Percentiles rank a stretch among this genome's conserved stretches.
Conservation (phyloP, 1,140 invertebrate species). For the Drosophila trapezifrons region DNA sequence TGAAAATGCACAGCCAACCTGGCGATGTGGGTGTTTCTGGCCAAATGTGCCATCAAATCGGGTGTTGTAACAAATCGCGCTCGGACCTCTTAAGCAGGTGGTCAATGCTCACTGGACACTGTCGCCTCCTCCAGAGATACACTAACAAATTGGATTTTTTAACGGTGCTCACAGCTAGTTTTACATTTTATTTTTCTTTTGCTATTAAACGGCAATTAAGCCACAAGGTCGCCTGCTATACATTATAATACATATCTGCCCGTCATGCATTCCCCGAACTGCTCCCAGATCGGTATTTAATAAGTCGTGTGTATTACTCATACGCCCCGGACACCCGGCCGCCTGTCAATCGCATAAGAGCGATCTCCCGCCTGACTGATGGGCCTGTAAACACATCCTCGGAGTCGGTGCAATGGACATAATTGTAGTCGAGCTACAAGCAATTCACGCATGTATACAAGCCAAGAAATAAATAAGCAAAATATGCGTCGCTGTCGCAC, state of each 20-base stretch:
- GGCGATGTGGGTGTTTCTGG: constrained; percentile 63
- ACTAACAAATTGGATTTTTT: constrained; percentile 18
- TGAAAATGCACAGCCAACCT: constrained; percentile 71
- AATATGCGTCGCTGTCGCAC: constrained; percentile 54
- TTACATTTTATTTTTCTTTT: constrained; percentile 32
- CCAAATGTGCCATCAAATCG: constrained; percentile 73
- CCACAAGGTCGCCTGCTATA: constrained; percentile 51
- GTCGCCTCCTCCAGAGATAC: constrained; percentile 1
- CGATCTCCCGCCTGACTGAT: constrained; percentile 44
- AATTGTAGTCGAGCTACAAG: constrained; percentile 57
- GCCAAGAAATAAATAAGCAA: constrained; percentile 43
- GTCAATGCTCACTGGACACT: constrained; percentile 23
- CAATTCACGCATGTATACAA: constrained; percentile 31
- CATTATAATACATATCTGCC: constrained; percentile 30
- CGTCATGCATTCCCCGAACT: constrained; percentile 25
- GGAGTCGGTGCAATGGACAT: constrained; percentile 37
- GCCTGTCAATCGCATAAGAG: constrained; percentile 49
- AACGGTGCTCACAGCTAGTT: constrained; percentile 5
- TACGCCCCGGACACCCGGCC: constrained; percentile 46
- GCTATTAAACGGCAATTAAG: constrained; percentile 60
- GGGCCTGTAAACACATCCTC: constrained; percentile 73
- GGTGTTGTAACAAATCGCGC: constrained; percentile 69
- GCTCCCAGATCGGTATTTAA: constrained; percentile 47
- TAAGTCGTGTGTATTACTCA: constrained; percentile 29
- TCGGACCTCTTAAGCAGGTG: constrained; percentile 51